Base-by-base conservation (phyloP, 2,113 vertebrate genomes). In the Clarias batrachus region DNA sequence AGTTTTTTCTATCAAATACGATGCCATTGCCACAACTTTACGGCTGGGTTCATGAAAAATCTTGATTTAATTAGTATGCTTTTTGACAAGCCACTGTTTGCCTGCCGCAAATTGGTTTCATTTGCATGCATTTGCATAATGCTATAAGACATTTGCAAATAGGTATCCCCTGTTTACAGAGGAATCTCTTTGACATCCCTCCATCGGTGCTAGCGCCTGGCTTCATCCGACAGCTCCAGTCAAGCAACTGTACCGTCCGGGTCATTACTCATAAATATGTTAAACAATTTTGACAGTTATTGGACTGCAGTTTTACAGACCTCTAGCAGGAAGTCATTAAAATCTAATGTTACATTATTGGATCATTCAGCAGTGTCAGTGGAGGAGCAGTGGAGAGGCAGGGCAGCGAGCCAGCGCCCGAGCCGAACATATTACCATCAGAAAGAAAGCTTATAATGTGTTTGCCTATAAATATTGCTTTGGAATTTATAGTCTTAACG, bases 71-170 rank as follows among this genome's bases (percentile, higher is more conserved):
- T 92, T 90, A 88, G 86, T 81, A 63, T 25, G 48, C 62, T 68
- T 63, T 86, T 86, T 87, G 85, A 92, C 88, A 77, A 16, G 19
- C 16, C 65, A 52, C 88, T 85, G 89, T 89, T 89, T 84, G 86
- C 88, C 60, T 16, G 59, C 84, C 68, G 87, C 85, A 30, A 17
- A 89, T 87, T 80, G 62, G 84, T 89, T 70, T 83, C 27, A 83
- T 89, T 81, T 79, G 82, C 82, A 87, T 82, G 70, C 54, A 92
- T 93, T 91, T 91, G 56, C 91, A 92, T 93, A 91, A 92, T 90
- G 74, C 81, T 82, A 66, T 79, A 30, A 37, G 86, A 90, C 88
- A 86, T 23, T 59, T 86, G 70, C n/a, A 85, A 48, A 89, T 85
- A 92, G 86, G 87, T 85, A 89, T 89, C 17, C 87, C 60, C 62